Percentiles rank a stretch among this genome's conserved stretches.
These are phyloP conservation scores for Strigamia transsilvanica DNA, from an alignment of 2,888 invertebrate genomes.

Conservation along the genomic window DNA sequence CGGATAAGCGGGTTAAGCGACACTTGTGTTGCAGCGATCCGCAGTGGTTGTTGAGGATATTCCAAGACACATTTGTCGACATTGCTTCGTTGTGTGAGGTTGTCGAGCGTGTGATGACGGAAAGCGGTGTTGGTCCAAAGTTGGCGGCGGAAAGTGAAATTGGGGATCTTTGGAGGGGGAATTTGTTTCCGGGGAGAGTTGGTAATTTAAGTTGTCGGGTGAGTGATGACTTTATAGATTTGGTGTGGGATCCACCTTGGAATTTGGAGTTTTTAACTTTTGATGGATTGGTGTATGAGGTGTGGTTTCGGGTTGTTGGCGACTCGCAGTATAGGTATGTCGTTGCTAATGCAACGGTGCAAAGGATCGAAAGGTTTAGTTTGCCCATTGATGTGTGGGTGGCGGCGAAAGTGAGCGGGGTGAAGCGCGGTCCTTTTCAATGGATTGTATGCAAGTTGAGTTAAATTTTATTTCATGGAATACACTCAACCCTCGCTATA, in stretches of 20 bases:
- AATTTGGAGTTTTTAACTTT: constrained; percentile 31
- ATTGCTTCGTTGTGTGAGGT: constrained; percentile 23
- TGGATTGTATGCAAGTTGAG: background rate
- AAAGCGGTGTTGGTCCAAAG: background rate
- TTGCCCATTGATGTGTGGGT: constrained; percentile 52
- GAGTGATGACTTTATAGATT: background rate
- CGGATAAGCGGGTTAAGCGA: constrained; percentile 61
- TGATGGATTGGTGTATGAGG: constrained; percentile 5
- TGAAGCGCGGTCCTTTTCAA: background rate
- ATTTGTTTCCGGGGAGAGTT: constrained; percentile 51
- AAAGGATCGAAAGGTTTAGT: constrained; percentile 14
- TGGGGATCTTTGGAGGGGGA: background rate
- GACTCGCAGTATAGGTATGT: background rate
- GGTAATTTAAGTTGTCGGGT: constrained; percentile 32
- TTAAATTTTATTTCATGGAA: background rate
- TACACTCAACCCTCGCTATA: too few relatives aligned
- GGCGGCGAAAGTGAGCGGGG: background rate
- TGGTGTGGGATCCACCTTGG: constrained; percentile 51
- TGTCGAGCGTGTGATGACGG: background rate
- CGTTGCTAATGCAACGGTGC: background rate
- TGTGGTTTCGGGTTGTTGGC: constrained; percentile 29
- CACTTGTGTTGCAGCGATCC: constrained; percentile 67
- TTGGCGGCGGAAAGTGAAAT: background rate
- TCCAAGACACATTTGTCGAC: constrained; percentile 67
- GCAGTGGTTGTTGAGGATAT: constrained; percentile 67